Percentiles rank a stretch among this genome's conserved stretches.
These are phyloP conservation scores for Drosophila mulleri DNA, from an alignment of 2,888 invertebrate species.

Conservation along the genomic window DNA sequence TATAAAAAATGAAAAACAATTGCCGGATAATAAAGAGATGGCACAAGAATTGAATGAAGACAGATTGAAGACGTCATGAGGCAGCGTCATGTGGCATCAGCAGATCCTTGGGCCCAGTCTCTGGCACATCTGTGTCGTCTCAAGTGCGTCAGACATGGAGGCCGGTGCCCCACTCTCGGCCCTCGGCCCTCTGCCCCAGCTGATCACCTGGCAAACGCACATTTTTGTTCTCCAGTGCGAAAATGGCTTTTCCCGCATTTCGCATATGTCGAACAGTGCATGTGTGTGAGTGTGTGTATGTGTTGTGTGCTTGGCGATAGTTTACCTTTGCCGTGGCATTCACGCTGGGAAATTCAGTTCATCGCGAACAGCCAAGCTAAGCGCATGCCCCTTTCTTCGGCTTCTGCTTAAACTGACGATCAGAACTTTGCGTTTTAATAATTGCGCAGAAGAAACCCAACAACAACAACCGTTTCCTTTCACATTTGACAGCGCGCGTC, in stretches of 20 bases:
- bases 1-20: constrained; percentile 16
- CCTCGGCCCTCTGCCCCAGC: too few relatives aligned
- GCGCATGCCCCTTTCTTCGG: constrained; percentile 28
- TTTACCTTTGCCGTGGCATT: constrained; percentile 64
- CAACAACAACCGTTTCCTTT: constrained; percentile 17
- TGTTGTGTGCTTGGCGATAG: constrained; percentile 41
- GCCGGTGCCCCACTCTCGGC: neutral
- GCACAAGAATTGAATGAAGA: constrained; percentile 15
- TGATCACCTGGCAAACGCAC: neutral
- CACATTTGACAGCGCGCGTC: constrained; percentile 43
- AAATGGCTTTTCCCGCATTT: constrained; percentile 41
- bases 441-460: constrained; percentile 34
- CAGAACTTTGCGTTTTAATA: constrained; percentile 62
- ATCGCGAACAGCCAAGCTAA: constrained; percentile 58
- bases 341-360: constrained; percentile 65
- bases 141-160: constrained; percentile 47
- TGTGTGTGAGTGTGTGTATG: constrained; percentile 14
- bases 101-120: constrained; percentile 1
- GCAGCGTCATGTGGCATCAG: constrained; percentile 16
- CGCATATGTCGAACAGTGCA: constrained; percentile 1
- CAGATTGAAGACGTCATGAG: constrained; percentile 23
- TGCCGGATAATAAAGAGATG: constrained; percentile 8
- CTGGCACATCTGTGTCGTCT: constrained; percentile 41
- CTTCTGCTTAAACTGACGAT: constrained; percentile 6
- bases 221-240: constrained; percentile 12